Evolutionary conservation across 1,140 invertebrate species (phyloP), one percentile per base, ranked within the genome.

Genomic region (Periplaneta americana): DNA sequence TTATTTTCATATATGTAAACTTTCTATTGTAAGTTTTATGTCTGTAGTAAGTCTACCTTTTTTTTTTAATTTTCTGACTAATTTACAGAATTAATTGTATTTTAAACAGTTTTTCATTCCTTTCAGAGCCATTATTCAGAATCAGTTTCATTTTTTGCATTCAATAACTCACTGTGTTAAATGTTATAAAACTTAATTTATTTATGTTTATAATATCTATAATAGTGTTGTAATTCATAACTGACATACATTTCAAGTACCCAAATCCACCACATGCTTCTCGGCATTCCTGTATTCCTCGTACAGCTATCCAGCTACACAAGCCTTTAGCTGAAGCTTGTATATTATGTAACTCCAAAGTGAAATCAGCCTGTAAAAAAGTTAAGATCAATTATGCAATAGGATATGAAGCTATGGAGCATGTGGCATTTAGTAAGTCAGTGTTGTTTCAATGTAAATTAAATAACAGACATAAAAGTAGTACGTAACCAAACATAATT

Each of bases 261-360:
- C 93, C 93, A 86, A 94, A 93, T 31, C 96, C 96, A 39, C 96
- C 96, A 87, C 95, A 96, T 22, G 95, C 94, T 87, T 96, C 95
- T 84, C 96, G 88, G 83, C 94, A 95, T 86, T 96, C 94, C 88
- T 96, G 95, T 80, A 97, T 93, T n/a, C 91, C 93, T 88, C 95
- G 93, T 32, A 93, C 88, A 28, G 94, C 93, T 0, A 92, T 86
- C 96, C 96, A 97, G 2, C 93, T 92, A 81, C 92, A 91, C 11
- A 94, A 85, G 0, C 96, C 94, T 87, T 97, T 97, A 13, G 92
- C 92, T 82, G 92, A 96, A 5, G 95, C 95, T n/a, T 97, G 86
- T 18, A 97, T 86, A 32, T 93, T 94, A 89, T 97, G 96, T 48
- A 94, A 90, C 87, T 94, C 93, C 79, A 89, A 13, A 39, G 31